Conservation (phyloP, 2,113 vertebrate species). For the Cinclus cinclus region DNA sequence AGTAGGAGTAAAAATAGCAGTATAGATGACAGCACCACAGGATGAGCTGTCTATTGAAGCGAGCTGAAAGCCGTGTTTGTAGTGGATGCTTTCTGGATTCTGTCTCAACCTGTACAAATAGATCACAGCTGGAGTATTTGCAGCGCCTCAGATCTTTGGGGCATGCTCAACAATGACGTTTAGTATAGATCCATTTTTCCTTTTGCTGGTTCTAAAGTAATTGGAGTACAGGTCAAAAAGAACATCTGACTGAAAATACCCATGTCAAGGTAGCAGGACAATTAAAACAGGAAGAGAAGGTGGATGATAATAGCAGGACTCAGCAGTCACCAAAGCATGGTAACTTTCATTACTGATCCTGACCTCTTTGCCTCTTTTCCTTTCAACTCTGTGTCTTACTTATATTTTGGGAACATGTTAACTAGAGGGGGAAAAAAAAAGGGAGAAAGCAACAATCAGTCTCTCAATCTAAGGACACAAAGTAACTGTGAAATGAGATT, state of each 20-base stretch:
- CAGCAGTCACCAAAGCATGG: not conserved
- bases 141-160: not conserved
- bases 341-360: not conserved
- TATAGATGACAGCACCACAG: not conserved
- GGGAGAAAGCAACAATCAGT: not conserved
- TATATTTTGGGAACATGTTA: not conserved
- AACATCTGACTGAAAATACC: conserved; percentile 23
- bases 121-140: conserved; percentile 28
- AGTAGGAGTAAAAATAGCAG: not conserved
- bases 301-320: not conserved
- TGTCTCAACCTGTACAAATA: not conserved
- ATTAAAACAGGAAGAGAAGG: conserved; percentile 18
- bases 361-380: not conserved
- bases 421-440: not conserved
- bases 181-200: not conserved
- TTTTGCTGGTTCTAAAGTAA: conserved; percentile 20
- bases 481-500: not conserved
- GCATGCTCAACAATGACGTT: not conserved
- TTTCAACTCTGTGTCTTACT: not conserved
- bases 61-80: not conserved
- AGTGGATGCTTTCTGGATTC: not conserved
- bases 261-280: not conserved
- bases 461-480: not conserved
- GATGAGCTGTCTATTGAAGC: not conserved
- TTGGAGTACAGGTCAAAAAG: conserved; percentile 21